Conservation (phyloP, 2,113 vertebrate genomes). For the Eudyptes chrysolophus region DNA sequence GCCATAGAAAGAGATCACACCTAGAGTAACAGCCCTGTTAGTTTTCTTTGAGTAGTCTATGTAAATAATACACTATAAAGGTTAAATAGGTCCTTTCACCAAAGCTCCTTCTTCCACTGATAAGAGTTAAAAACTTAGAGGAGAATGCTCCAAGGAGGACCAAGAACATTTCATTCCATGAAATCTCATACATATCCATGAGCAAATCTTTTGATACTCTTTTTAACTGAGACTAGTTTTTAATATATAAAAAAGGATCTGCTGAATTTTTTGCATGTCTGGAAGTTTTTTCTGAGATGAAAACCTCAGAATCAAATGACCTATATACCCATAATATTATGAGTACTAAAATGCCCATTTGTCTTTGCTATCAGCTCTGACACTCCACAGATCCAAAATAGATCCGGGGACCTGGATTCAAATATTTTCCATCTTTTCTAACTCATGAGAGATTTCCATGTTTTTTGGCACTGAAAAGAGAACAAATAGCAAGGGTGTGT, state of each 20-base stretch:
- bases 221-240: background rate
- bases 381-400: background rate
- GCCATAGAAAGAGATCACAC: background rate
- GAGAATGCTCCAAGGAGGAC: background rate
- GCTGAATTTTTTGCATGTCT: background rate
- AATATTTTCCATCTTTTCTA: background rate
- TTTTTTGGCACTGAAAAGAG: background rate
- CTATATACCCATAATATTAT: background rate
- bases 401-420: background rate
- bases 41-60: background rate
- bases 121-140: background rate
- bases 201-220: background rate
- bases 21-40: background rate
- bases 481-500: background rate
- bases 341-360: background rate
- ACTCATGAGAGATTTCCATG: background rate
- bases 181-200: background rate
- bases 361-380: background rate
- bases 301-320: background rate
- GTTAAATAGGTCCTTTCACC: background rate
- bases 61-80: conserved; percentile 8
- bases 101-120: background rate
- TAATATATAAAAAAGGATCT: background rate
- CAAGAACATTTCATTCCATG: background rate
- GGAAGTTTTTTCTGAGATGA: background rate